Percentiles rank a stretch among this genome's conserved stretches.
These are phyloP conservation scores for Lasioglossum oenotherae DNA, from an alignment of 2,888 invertebrate species.

Conservation along the genomic window DNA sequence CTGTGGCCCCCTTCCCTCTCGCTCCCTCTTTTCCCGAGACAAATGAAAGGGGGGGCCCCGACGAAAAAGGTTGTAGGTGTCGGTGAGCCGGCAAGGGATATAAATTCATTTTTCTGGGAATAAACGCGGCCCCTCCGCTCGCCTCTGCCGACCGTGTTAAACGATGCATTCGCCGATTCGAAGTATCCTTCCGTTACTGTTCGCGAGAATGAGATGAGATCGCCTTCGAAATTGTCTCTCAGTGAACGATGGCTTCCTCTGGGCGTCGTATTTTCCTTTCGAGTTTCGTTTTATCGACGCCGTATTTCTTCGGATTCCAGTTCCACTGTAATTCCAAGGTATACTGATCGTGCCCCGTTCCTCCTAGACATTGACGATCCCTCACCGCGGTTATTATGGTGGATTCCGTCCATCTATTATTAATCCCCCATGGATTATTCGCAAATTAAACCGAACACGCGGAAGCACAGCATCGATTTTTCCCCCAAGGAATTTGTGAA, in stretches of 20 bases:
- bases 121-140: constrained; percentile 25
- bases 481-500: not conserved
- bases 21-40: constrained; percentile 37
- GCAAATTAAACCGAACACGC: not conserved
- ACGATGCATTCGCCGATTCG: constrained; percentile 64
- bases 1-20: not conserved
- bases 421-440: not conserved
- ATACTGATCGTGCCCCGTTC: not conserved
- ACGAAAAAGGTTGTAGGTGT: constrained; percentile 41
- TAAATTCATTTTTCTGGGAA: constrained; percentile 70
- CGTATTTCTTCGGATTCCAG: constrained; percentile 13
- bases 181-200: constrained; percentile 24
- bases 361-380: not conserved
- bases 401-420: not conserved
- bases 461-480: too few species aligned
- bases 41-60: constrained; percentile 47
- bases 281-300: constrained; percentile 32
- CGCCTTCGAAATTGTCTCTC: constrained; percentile 55
- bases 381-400: not conserved
- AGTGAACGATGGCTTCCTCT: constrained; percentile 55
- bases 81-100: constrained; percentile 50
- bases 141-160: constrained; percentile 54
- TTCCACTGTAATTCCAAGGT: constrained; percentile 5
- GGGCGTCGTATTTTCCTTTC: constrained; percentile 26
- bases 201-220: constrained; percentile 43